Conservation (phyloP, 2,888 invertebrate genomes). For the Ormyrus nitidulus region DNA sequence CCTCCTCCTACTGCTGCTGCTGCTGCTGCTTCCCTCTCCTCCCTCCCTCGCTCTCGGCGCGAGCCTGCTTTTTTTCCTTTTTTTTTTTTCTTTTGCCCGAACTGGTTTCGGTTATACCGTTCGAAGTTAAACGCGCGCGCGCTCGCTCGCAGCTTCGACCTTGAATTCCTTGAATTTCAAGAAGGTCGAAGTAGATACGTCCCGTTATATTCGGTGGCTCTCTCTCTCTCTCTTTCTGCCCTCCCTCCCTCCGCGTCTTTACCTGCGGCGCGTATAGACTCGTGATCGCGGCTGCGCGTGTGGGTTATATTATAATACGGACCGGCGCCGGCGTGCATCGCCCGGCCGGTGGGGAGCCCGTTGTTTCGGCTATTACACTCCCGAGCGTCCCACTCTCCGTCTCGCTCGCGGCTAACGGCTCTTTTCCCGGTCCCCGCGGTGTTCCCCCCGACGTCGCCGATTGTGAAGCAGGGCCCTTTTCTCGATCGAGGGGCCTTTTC, state of each 20-base stretch:
- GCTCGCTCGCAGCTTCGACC: conserved; percentile 49
- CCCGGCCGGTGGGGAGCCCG: not conserved
- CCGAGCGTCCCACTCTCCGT: not conserved
- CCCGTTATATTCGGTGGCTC: conserved; percentile 42
- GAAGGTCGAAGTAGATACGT: conserved; percentile 56
- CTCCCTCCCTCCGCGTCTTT: not conserved
- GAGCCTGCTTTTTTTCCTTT: not conserved
- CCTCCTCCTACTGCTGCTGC: not conserved
- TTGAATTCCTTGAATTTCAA: conserved; percentile 59
- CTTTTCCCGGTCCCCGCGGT: conserved; percentile 37
- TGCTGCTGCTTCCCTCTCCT: not conserved
- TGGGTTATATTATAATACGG: conserved; percentile 42
- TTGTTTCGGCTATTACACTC: not conserved
- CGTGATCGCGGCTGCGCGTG: not conserved
- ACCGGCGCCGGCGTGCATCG: not conserved
- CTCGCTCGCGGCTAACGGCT: conserved; percentile 37
- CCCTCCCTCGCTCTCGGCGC: not conserved
- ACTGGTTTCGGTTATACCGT: conserved; percentile 54
- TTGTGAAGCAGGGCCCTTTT: conserved; percentile 4
- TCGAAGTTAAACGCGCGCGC: conserved; percentile 46
- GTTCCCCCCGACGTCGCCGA: no score
- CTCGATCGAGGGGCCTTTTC: not conserved
- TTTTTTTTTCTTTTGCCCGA: conserved; percentile 37
- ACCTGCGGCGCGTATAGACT: not conserved
- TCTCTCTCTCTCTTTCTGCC: not conserved